Conservation (phyloP, 2,888 invertebrate species). For the Torymus aiolomorphi region DNA sequence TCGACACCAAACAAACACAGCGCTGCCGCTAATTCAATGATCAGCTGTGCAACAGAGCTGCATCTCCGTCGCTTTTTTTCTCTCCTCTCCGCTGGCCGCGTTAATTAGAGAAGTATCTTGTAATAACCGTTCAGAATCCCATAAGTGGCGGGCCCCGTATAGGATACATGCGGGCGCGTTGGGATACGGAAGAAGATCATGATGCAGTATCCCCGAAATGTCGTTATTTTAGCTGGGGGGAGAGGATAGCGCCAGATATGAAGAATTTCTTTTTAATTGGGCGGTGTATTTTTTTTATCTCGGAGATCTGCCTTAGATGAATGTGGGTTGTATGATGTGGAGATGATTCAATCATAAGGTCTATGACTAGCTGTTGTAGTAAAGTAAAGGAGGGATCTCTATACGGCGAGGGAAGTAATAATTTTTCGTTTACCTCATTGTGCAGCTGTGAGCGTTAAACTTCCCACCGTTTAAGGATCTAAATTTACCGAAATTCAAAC, state of each 20-base stretch:
- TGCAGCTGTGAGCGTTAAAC: too few relatives aligned
- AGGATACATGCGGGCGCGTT: constrained; percentile 36
- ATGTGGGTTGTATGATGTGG: not conserved
- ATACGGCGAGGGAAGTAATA: too few relatives aligned
- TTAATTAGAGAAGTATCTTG: constrained; percentile 67
- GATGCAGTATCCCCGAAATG: not conserved
- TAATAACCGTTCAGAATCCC: constrained; percentile 67
- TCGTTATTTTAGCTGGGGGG: not conserved
- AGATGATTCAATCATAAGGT: constrained; percentile 13
- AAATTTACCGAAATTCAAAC: too few relatives aligned
- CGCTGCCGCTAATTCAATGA: constrained; percentile 29
- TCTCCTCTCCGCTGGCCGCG: constrained; percentile 11
- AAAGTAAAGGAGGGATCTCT: too few relatives aligned
- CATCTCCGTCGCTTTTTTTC: too few relatives aligned
- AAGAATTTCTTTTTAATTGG: constrained; percentile 33
- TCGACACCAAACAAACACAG: too few relatives aligned
- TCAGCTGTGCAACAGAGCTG: not conserved
- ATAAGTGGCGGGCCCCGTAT: constrained; percentile 16
- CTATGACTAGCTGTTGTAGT: not conserved
- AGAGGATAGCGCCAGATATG: not conserved
- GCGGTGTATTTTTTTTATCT: not conserved
- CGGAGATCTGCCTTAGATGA: not conserved
- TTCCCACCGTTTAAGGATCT: too few relatives aligned
- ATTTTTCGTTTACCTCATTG: too few relatives aligned
- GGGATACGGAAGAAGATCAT: not conserved